Conservation (phyloP, 2,113 vertebrate genomes). For the Nipponia nippon region DNA sequence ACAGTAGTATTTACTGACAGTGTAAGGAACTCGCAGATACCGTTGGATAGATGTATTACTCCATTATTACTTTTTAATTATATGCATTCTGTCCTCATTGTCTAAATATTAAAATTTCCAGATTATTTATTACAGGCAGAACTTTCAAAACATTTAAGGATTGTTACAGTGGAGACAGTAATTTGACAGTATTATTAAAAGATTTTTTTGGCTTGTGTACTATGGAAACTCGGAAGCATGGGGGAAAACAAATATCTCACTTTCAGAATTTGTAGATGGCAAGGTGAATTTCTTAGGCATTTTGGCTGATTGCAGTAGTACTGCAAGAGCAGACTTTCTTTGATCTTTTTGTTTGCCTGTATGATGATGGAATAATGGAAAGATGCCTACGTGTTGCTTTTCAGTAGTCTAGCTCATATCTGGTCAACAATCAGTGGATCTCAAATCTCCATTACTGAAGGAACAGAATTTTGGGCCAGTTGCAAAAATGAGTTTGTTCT, state of each 20-base stretch:
- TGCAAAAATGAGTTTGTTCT: background rate
- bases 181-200: background rate
- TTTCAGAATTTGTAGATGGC: background rate
- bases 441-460: background rate
- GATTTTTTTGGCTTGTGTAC: background rate
- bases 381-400: background rate
- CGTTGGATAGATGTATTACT: background rate
- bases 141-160: background rate
- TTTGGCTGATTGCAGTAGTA: background rate
- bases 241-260: background rate
- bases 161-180: background rate
- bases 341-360: background rate
- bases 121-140: background rate
- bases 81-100: background rate
- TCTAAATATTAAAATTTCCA: background rate
- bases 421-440: background rate
- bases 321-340: background rate
- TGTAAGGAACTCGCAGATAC: background rate
- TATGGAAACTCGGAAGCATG: background rate
- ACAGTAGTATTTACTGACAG: background rate
- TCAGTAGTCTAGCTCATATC: background rate
- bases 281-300: background rate
- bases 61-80: background rate
- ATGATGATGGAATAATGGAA: background rate
- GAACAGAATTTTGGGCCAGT: background rate